Conservation (phyloP, 2,113 vertebrate genomes). For the Hypomesus transpacificus region DNA sequence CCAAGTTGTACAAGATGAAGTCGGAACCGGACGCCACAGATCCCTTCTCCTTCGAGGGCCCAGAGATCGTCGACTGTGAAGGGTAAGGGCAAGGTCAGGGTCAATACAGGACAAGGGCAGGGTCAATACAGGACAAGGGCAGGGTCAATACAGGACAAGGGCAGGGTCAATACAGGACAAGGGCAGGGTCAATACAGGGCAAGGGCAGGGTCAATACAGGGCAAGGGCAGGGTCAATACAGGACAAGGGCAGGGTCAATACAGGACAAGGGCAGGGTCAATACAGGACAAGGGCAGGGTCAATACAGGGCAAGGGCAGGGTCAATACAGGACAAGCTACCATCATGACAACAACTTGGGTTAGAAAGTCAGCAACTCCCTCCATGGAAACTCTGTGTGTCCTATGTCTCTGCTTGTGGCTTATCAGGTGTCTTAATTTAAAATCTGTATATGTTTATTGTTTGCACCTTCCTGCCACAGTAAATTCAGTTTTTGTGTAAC, state of each 20-base stretch:
- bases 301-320: slow-evolving; percentile 49
- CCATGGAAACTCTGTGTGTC: slow-evolving; percentile 35
- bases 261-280: slow-evolving; percentile 45
- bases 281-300: slow-evolving; percentile 48
- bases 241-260: too few species aligned
- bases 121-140: slow-evolving; percentile 49
- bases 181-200: slow-evolving; percentile 49
- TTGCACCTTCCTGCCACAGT: too few species aligned
- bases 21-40: slow-evolving; percentile 88
- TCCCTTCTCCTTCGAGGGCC: slow-evolving; percentile 96
- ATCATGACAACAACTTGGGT: too few species aligned
- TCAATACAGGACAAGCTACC: too few species aligned
- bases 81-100: slow-evolving; percentile 76
- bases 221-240: too few species aligned
- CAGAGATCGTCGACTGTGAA: slow-evolving; percentile 95
- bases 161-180: slow-evolving; percentile 48
- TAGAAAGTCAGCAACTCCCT: too few species aligned
- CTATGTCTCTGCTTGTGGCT: too few species aligned
- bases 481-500: too few species aligned
- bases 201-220: slow-evolving; percentile 49
- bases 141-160: slow-evolving; percentile 48
- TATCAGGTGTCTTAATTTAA: too few species aligned
- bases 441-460: too few species aligned
- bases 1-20: slow-evolving; percentile 98
- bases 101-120: too few species aligned